phyloP scores from a whole-genome alignment of 2,888 invertebrate species.

The Agapetus fuscipes region DNA sequence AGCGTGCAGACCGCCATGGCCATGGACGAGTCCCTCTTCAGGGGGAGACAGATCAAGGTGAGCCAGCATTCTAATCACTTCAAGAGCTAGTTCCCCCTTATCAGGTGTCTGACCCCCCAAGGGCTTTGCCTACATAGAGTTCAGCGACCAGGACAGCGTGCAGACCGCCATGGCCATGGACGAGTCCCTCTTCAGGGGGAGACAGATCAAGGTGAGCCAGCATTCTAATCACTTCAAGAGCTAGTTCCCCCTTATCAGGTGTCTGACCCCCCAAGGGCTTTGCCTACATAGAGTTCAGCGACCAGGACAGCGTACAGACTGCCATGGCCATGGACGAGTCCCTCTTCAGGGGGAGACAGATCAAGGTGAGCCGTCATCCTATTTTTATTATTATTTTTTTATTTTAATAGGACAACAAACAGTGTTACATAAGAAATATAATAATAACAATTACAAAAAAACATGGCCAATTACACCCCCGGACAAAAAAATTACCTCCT shows the following conservation, averaged over 20 bases:
- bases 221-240: not conserved
- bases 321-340: constrained; percentile 98
- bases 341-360: constrained; percentile 94
- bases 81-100: not conserved
- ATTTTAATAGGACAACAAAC: too few relatives aligned
- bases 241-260: constrained; percentile 21
- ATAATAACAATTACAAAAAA: too few relatives aligned
- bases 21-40: constrained; percentile 95
- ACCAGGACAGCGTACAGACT: constrained; percentile 94
- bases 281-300: constrained; percentile 98
- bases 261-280: constrained; percentile 99
- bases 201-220: constrained; percentile 86
- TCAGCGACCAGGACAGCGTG: constrained; percentile 95
- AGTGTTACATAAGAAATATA: too few relatives aligned
- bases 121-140: constrained; percentile 99
- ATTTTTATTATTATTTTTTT: too few relatives aligned
- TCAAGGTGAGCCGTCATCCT: constrained; percentile 60
- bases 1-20: constrained; percentile 97
- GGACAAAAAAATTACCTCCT: too few relatives aligned
- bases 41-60: constrained; percentile 98
- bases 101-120: constrained; percentile 98
- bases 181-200: constrained; percentile 93
- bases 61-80: constrained; percentile 3
- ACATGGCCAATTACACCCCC: too few relatives aligned
- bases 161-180: constrained; percentile 98